These are phyloP conservation scores for Halcyon leucocephala DNA, from an alignment of 2,797 vertebrate species.

Conservation along the genomic window DNA sequence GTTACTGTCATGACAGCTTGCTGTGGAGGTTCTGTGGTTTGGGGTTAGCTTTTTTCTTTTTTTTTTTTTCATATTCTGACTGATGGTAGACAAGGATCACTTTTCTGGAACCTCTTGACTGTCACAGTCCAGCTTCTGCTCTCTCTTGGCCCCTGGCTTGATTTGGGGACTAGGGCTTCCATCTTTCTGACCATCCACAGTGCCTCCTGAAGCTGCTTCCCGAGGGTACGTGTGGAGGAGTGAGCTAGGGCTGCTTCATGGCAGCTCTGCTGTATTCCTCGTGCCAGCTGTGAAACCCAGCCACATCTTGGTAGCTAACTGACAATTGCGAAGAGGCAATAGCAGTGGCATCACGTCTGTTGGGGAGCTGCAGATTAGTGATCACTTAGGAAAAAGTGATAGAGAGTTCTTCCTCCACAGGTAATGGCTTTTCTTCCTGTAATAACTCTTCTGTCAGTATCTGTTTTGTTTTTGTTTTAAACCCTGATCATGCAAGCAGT, in stretches of 20 bases:
- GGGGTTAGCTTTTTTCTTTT: not conserved
- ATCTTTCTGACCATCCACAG: not conserved
- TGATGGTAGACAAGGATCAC: not conserved
- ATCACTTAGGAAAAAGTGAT: not conserved
- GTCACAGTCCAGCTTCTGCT: not conserved
- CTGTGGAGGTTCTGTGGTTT: not conserved
- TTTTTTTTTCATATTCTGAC: not conserved
- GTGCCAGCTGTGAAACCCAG: not conserved
- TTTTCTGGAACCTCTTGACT: not conserved
- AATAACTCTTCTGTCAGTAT: not conserved
- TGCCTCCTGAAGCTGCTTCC: not conserved
- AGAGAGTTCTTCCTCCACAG: not conserved
- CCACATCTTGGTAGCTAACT: not conserved
- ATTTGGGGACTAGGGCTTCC: not conserved
- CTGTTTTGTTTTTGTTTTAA: not conserved
- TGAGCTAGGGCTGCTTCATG: not conserved
- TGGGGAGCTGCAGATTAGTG: not conserved
- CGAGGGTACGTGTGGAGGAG: rapidly evolving
- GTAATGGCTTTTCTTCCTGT: not conserved
- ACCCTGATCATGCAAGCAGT: not conserved
- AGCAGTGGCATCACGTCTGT: not conserved
- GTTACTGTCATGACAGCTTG: not conserved
- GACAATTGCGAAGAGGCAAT: not conserved
- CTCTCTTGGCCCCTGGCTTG: not conserved
- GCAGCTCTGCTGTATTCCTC: not conserved